Evolutionary conservation across 1,140 invertebrate species (phyloP).

Genomic region (Neodiprion virginianus): DNA sequence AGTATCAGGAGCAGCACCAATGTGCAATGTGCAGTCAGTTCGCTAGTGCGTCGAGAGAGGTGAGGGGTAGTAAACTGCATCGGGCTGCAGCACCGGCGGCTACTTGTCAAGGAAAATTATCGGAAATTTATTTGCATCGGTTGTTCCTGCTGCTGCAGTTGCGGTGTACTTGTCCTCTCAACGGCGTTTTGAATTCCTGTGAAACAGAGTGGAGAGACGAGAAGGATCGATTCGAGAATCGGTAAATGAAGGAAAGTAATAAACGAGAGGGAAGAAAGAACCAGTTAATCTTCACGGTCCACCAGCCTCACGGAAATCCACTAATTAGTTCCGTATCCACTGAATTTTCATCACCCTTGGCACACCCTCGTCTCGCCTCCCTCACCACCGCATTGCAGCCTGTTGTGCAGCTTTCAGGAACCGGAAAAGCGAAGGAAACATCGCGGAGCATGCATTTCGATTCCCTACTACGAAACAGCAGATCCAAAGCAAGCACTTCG

Average conservation of each 20-base stretch:
- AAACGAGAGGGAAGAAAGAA: not conserved
- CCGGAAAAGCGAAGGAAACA: too few species aligned
- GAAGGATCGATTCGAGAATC: too few species aligned
- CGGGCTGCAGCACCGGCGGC: not conserved
- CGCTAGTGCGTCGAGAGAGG: too few species aligned
- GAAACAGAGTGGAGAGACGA: too few species aligned
- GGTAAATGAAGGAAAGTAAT: not conserved
- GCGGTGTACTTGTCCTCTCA: not conserved
- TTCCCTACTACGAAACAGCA: too few species aligned
- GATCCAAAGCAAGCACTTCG: too few species aligned
- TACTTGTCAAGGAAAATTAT: constrained; percentile 4
- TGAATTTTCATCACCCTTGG: not conserved
- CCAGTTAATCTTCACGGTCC: constrained; percentile 1
- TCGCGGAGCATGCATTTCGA: too few species aligned
- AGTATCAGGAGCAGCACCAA: too few species aligned
- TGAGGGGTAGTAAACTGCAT: too few species aligned
- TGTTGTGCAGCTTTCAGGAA: too few species aligned
- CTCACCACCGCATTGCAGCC: not conserved
- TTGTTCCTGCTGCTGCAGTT: not conserved
- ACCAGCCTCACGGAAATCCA: not conserved
- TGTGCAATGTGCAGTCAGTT: too few species aligned
- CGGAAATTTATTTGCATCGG: constrained; percentile 2
- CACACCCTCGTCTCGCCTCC: not conserved
- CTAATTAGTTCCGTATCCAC: constrained; percentile 2
- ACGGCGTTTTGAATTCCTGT: too few species aligned